Conservation (phyloP, 2,797 vertebrate species). For the Brachyrhaphis roseni region DNA sequence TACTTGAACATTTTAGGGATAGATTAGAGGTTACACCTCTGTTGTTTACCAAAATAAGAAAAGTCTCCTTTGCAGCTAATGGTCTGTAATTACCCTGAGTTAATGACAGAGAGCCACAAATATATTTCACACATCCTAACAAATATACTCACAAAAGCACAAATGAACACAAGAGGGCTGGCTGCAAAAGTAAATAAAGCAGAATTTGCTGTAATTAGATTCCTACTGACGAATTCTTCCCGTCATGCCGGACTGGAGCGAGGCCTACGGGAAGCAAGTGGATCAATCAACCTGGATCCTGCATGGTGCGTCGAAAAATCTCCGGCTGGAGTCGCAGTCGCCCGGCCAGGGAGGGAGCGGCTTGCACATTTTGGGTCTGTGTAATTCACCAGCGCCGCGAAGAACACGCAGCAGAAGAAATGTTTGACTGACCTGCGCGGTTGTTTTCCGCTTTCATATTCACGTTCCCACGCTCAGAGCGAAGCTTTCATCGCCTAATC, state of each 20-base stretch:
- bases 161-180: constrained; percentile 20
- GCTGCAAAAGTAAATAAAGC: constrained; percentile 33
- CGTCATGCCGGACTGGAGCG: constrained; percentile 5
- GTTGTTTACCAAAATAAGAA: constrained; percentile 33
- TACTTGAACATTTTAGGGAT: constrained; percentile 20
- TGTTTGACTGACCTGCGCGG: constrained; percentile 3
- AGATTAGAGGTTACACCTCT: constrained; percentile 28
- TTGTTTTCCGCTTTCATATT: background rate
- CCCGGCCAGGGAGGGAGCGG: constrained; percentile 27
- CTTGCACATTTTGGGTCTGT: constrained; percentile 13
- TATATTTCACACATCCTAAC: constrained; percentile 36
- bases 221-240: constrained; percentile 39
- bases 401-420: constrained; percentile 2
- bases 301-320: constrained; percentile 5
- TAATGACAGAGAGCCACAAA: constrained; percentile 50
- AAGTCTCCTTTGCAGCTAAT: constrained; percentile 51
- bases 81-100: constrained; percentile 43
- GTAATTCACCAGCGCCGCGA: constrained; percentile 20
- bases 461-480: background rate
- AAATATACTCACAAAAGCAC: constrained; percentile 33
- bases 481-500: background rate
- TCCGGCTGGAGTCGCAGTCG: constrained; percentile 11
- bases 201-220: constrained; percentile 34
- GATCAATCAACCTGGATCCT: constrained; percentile 43
- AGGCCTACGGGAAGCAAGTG: constrained; percentile 39